These are phyloP conservation scores for Dorcus parallelipipedus DNA, from an alignment of 2,888 invertebrate genomes.

Conservation along the genomic window DNA sequence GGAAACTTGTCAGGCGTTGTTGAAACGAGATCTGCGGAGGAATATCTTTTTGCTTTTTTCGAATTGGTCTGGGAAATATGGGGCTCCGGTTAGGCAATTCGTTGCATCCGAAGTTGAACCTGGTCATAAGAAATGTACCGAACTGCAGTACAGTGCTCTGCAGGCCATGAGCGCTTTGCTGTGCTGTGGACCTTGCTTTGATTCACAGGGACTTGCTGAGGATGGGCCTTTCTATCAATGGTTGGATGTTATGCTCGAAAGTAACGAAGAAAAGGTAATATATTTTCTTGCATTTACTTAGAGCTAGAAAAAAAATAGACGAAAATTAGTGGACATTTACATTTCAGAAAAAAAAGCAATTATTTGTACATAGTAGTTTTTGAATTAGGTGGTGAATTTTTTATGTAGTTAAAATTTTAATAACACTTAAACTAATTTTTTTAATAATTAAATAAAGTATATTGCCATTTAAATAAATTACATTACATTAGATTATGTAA, in stretches of 20 bases:
- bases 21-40: slow-evolving; percentile 83
- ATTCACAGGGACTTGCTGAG: slow-evolving; percentile 77
- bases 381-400: too few species aligned
- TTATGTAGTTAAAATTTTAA: too few species aligned
- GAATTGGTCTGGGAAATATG: slow-evolving; percentile 90
- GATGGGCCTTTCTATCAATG: slow-evolving; percentile 93
- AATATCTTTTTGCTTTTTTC: slow-evolving; percentile 90
- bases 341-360: too few species aligned
- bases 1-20: slow-evolving; percentile 78
- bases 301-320: too few species aligned
- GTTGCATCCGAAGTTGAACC: slow-evolving; percentile 26
- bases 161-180: slow-evolving; percentile 95
- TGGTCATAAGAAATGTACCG: slow-evolving; percentile 43
- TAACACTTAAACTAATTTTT: too few species aligned
- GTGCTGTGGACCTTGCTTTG: slow-evolving; percentile 95
- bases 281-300: background rate
- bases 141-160: slow-evolving; percentile 52
- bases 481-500: too few species aligned
- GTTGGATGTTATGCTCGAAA: slow-evolving; percentile 87
- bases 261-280: slow-evolving; percentile 77
- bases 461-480: too few species aligned
- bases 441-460: too few species aligned
- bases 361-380: too few species aligned
- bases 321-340: too few species aligned
- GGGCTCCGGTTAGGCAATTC: slow-evolving; percentile 57